phyloP scores from a whole-genome alignment of 2,888 invertebrate genomes.

The Polyploca ridens region DNA sequence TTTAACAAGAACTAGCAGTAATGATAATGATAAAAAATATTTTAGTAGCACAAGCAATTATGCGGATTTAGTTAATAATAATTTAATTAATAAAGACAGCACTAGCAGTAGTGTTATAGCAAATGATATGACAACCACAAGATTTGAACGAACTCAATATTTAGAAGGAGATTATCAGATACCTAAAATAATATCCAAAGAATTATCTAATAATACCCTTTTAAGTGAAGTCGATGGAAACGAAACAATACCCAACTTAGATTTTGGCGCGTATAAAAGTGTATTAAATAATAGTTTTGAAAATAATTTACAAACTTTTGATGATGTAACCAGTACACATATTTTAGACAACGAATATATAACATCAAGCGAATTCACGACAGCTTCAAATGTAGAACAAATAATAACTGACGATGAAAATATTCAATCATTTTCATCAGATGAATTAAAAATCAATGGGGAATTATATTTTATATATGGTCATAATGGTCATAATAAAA shows the following conservation, averaged over 20 bases:
- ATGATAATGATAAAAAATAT: background rate
- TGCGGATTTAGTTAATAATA: background rate
- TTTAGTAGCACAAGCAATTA: background rate
- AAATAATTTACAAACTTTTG: background rate
- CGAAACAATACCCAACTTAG: constrained; percentile 44
- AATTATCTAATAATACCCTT: constrained; percentile 44
- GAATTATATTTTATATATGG: constrained; percentile 43
- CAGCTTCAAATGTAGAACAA: background rate
- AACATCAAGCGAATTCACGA: background rate
- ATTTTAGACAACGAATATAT: background rate
- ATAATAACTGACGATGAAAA: background rate
- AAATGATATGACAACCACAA: constrained; percentile 6
- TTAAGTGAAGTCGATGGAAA: constrained; percentile 39
- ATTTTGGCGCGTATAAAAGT: constrained; percentile 26
- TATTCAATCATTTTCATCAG: background rate
- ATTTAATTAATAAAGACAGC: background rate
- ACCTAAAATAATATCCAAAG: constrained; percentile 45
- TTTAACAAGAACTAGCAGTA: background rate
- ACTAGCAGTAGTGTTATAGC: background rate
- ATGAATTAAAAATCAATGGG: constrained; percentile 25
- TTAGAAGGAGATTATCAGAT: constrained; percentile 40
- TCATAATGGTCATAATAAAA: constrained; percentile 28
- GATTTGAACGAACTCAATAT: constrained; percentile 16
- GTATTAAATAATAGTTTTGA: background rate
- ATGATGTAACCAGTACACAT: background rate